phyloP scores from a whole-genome alignment of 2,113 vertebrate genomes.

The Patagioenas fasciata region DNA sequence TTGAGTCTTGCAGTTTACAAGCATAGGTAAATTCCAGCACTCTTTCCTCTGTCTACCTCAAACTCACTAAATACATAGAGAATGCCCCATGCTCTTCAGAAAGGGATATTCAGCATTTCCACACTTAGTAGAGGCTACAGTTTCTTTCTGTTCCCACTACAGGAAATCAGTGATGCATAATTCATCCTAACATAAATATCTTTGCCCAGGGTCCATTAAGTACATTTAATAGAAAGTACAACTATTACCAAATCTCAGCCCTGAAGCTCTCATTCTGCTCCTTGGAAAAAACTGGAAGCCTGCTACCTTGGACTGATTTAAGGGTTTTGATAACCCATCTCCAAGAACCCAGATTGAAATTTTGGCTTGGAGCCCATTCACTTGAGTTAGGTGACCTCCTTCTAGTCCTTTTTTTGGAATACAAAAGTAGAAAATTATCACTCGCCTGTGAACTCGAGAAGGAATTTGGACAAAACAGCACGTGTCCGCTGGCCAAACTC shows the following conservation, averaged over 20 bases:
- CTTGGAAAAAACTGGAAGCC: neutral
- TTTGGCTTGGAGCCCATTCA: neutral
- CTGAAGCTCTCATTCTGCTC: neutral
- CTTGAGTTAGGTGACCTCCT: neutral
- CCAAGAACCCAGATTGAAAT: neutral
- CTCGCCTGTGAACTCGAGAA: neutral
- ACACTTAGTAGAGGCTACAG: neutral
- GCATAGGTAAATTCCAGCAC: neutral
- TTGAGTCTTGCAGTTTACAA: neutral
- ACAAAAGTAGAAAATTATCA: neutral
- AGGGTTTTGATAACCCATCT: neutral
- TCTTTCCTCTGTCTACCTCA: neutral
- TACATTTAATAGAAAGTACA: slow-evolving; percentile 4
- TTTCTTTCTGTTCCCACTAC: neutral
- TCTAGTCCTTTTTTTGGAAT: neutral
- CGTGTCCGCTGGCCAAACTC: neutral
- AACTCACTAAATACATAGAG: neutral
- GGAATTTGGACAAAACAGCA: neutral
- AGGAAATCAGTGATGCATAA: slow-evolving; percentile 25
- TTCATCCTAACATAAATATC: slow-evolving; percentile 24
- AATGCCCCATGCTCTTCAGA: neutral
- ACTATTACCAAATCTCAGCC: neutral
- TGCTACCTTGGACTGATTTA: neutral
- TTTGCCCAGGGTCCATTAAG: neutral
- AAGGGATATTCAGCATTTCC: neutral